phyloP scores from a whole-genome alignment of 2,797 vertebrate species.

The Malurus splendens region DNA sequence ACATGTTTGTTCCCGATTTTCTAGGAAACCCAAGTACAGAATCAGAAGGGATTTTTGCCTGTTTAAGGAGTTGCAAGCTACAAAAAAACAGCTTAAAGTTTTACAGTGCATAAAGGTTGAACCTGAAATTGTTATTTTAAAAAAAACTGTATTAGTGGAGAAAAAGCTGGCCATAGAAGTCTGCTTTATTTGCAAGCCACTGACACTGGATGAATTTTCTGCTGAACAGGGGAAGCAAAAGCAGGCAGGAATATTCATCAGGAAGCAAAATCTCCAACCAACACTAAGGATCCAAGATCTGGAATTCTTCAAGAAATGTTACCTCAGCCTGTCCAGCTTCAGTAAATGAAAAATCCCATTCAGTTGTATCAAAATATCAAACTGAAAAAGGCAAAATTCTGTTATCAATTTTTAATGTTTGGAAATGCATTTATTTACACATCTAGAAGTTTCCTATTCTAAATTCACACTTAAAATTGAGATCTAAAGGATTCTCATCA shows the following conservation, averaged over 20 bases:
- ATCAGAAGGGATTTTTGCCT: neutral
- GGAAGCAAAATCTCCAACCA: neutral
- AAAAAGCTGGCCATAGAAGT: accelerated
- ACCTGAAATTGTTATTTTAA: neutral
- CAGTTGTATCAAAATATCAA: neutral
- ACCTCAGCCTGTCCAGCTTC: neutral
- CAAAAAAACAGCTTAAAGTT: neutral
- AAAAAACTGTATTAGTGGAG: neutral
- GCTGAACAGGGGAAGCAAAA: neutral
- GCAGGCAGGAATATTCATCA: neutral
- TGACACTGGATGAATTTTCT: neutral
- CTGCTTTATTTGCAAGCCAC: neutral
- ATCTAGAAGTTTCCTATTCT: neutral
- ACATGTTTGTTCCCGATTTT: neutral
- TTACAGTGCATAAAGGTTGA: neutral
- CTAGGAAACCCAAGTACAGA: neutral
- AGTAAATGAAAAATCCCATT: neutral
- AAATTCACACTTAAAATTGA: neutral
- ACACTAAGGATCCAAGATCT: neutral
- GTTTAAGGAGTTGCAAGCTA: neutral
- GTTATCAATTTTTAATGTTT: neutral
- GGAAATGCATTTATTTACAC: neutral
- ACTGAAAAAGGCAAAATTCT: neutral
- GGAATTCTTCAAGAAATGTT: neutral
- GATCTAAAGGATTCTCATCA: neutral